Evolutionary conservation across 2,888 invertebrate genomes (phyloP), one percentile per base, ranked within the genome.

Genomic region (Galerucella nymphaeae): DNA sequence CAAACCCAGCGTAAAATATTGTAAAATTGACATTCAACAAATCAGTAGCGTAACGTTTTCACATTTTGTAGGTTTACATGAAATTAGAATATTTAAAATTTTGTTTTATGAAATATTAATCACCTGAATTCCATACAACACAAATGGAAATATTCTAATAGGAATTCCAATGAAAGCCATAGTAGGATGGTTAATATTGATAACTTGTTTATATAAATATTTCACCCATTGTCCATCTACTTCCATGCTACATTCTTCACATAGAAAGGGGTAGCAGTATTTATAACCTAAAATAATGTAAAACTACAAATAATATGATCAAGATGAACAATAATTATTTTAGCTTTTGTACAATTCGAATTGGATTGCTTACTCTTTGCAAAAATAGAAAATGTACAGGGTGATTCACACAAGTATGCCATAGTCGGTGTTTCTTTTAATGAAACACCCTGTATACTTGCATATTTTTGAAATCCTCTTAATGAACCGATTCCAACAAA

Each of bases 111-210:
- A 6, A 50, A 11, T 30, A 55, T 42, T 57, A 64, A 75, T 79
- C 81, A 95, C 93, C 89, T 96, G 96, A 55, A 94, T 84, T 83
- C 97, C 95, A 84, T 94, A 95, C 89, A 95, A 91, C 72, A 94
- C 94, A 85, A 96, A 95, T 0, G 96, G 94, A 83, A 94, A 93
- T 1, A 95, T 93, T 78, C 91, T 92, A 85, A 92, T 94, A 0
- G 95, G 94, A 38, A 97, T 88, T 0, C 97, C 97, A 75, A 97
- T 90, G 77, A 97, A 91, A 70, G 92, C 93, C 90, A 97, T 91
- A 13, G 92, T 90, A 1, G 96, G 95, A 81, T 93, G 91, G 75
- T 92, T 89, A 63, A 94, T 93, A 84, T 96, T 94, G 53, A 97
- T 90, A 66, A 96, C 87, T 83, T 97, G 97, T 83, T 96, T 95